Conservation (phyloP, 1,140 invertebrate species). For the Lepidurus arcticus region DNA sequence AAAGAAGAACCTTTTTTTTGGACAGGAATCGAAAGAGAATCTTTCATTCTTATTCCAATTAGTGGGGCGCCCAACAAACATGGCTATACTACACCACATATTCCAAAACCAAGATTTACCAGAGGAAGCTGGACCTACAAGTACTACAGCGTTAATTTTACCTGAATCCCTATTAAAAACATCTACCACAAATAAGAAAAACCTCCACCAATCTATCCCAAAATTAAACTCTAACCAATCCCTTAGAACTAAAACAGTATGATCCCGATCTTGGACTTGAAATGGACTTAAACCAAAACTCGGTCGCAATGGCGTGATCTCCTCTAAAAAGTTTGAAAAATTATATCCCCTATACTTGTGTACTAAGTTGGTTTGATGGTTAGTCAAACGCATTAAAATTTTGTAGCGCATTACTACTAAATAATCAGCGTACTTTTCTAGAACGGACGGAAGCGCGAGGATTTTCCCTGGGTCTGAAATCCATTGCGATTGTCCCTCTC, state of each 20-base stretch:
- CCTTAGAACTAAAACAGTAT: background rate
- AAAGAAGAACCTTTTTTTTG: no score
- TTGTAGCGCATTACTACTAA: background rate
- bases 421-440: background rate
- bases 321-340: background rate
- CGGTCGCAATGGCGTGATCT: background rate
- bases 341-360: background rate
- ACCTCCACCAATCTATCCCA: background rate
- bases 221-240: background rate
- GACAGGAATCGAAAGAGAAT: background rate
- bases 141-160: background rate
- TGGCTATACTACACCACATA: background rate
- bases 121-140: background rate
- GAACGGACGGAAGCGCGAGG: background rate
- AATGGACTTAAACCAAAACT: background rate
- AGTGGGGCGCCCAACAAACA: background rate
- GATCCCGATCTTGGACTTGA: background rate
- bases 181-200: background rate
- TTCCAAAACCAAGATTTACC: background rate
- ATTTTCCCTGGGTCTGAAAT: background rate
- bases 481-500: background rate
- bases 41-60: background rate
- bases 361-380: background rate
- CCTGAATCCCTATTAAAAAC: background rate
- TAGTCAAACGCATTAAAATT: background rate